A percentile compares a stretch with the other conserved stretches of the same genome.
These are phyloP conservation scores for Scaptomyza tumidula DNA, from an alignment of 2,888 invertebrate genomes.

Conservation along the genomic window DNA sequence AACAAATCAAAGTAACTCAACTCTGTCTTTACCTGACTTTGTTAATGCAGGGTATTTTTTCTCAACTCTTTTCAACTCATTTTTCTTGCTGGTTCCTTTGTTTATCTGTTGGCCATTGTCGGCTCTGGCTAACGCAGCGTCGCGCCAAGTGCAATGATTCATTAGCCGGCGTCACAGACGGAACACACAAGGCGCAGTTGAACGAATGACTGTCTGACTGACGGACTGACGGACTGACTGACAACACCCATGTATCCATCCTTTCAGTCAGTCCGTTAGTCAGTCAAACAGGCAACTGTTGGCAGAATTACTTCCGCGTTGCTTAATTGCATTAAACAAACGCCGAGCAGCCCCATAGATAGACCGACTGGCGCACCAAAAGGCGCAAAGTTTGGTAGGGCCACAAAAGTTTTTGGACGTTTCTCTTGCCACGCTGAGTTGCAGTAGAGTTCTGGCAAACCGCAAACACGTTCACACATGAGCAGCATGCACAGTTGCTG, in stretches of 20 bases:
- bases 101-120: conserved; percentile 56
- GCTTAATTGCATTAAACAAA: conserved; percentile 76
- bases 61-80: not conserved
- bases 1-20: not conserved
- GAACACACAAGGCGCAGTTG: conserved; percentile 20
- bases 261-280: conserved; percentile 49
- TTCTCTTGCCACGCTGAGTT: conserved; percentile 1
- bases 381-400: not conserved
- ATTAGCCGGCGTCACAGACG: conserved; percentile 38
- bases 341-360: conserved; percentile 38
- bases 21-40: not conserved
- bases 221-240: conserved; percentile 33
- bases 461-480: conserved; percentile 79
- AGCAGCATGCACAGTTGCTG: conserved; percentile 45
- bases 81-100: conserved; percentile 34
- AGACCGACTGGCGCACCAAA: conserved; percentile 34
- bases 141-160: conserved; percentile 52
- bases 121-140: conserved; percentile 45
- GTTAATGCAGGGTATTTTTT: conserved; percentile 24
- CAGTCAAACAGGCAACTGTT: conserved; percentile 55
- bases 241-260: conserved; percentile 29
- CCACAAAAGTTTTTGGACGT: conserved; percentile 52
- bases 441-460: conserved; percentile 55
- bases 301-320: conserved; percentile 70
- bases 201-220: conserved; percentile 27